Conservation (phyloP, 1,140 invertebrate genomes). For the Euwallacea similis region DNA sequence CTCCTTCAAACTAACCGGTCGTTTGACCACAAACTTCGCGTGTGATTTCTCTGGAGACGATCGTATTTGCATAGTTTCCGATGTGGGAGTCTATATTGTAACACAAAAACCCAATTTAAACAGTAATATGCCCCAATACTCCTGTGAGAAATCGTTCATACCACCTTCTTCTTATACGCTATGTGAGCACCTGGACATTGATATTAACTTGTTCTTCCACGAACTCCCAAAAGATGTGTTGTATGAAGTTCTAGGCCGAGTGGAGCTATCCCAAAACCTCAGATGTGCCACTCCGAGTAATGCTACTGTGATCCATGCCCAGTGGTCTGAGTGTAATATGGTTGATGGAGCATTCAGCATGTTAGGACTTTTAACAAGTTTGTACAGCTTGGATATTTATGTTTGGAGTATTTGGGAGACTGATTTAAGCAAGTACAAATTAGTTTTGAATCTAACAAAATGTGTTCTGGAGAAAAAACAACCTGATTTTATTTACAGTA, state of each 20-base stretch:
- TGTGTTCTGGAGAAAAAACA: slow-evolving; percentile 31
- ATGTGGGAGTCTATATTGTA: slow-evolving; percentile 38
- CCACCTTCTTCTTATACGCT: slow-evolving; percentile 32
- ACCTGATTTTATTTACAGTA: slow-evolving; percentile 33
- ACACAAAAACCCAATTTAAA: slow-evolving; percentile 27
- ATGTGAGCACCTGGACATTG: slow-evolving; percentile 36
- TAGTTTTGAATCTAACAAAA: slow-evolving; percentile 40
- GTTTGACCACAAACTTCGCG: slow-evolving; percentile 36
- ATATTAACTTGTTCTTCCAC: slow-evolving; percentile 40
- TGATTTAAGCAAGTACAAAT: slow-evolving; percentile 37
- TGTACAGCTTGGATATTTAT: slow-evolving; percentile 41
- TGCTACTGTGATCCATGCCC: slow-evolving; percentile 18
- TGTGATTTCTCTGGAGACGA: slow-evolving; percentile 38
- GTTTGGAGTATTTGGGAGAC: slow-evolving; percentile 32
- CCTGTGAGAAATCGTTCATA: slow-evolving; percentile 35
- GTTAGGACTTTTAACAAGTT: slow-evolving; percentile 42
- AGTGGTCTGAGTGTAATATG: slow-evolving; percentile 42
- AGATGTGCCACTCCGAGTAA: slow-evolving; percentile 22
- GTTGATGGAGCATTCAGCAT: slow-evolving; percentile 34
- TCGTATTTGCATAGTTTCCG: slow-evolving; percentile 36
- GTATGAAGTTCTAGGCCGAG: slow-evolving; percentile 30
- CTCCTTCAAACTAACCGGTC: slow-evolving; percentile 27
- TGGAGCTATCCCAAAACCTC: slow-evolving; percentile 35
- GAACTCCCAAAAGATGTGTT: slow-evolving; percentile 38
- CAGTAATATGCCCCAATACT: slow-evolving; percentile 20